Base-by-base conservation (phyloP, 2,888 invertebrate genomes). In the Polyploca ridens region DNA sequence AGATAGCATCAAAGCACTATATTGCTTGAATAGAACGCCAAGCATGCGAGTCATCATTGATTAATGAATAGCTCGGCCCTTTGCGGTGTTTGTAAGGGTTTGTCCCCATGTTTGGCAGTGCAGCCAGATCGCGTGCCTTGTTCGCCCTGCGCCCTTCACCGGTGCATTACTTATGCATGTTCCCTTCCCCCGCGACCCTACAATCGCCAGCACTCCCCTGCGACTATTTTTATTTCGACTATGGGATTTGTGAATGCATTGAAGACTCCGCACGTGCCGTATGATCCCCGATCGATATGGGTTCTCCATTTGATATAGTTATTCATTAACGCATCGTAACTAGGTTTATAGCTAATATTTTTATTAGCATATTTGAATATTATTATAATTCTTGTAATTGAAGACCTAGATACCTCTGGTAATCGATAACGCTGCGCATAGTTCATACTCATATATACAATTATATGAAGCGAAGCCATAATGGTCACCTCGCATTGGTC, bases 161-260 rank as follows among this genome's bases (percentile, higher is more conserved):
- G 77, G 76, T 89, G 90, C 90, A 93, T 93, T 92, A 93, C 90
- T 93, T 91, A 93, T 94, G 92, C 89, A 94, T 93, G 89, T 85
- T 80, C 82, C 54, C 54, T 54, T 54, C 81, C 78, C 75, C 76
- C 73, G 75, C 81, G 81, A 77, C 76, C 79, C 76, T 70, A 75
- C 75, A 63, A 72, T 71, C 70, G 66, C 67, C 72, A 71, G 65
- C 71, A 75, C 81, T 81, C 83, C 82, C 83, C 76, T 76, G 72
- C 69, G 70, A 78, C 86, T 87, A 89, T 87, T 90, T 91, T 90
- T 89, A 88, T 90, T 88, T 87, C 81, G 86, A 84, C 80, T 81
- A 83, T 80, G 84, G 88, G 88, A 89, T 89, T 90, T 89, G 85
- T 88, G 82, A 82, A 85, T 87, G 86, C 87, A 85, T 80, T 84